Percentiles rank a stretch among this genome's conserved stretches.
These are phyloP conservation scores for Drosophila chauvacae DNA, from an alignment of 1,140 invertebrate species.

Conservation along the genomic window DNA sequence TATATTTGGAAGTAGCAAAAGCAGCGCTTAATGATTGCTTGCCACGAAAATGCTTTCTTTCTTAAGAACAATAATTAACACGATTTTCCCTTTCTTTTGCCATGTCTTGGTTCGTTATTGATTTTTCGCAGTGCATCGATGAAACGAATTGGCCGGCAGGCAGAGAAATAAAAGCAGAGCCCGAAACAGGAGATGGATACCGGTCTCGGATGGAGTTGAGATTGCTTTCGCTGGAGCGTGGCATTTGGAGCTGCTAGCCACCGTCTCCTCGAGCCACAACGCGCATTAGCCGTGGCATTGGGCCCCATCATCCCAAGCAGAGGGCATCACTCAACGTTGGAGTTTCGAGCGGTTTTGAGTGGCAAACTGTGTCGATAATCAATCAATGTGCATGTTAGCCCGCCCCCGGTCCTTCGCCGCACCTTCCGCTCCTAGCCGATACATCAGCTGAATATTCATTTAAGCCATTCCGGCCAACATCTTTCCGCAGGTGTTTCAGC, in stretches of 20 bases:
- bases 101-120: too few species aligned
- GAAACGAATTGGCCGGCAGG: slow-evolving; percentile 6
- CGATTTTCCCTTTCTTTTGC: not conserved
- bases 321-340: slow-evolving; percentile 58
- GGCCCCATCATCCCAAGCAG: slow-evolving; percentile 1
- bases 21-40: not conserved
- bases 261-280: slow-evolving; percentile 12
- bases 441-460: slow-evolving; percentile 34
- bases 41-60: too few species aligned
- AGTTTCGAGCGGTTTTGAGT: slow-evolving; percentile 50
- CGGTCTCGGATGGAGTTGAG: slow-evolving; percentile 10
- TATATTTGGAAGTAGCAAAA: too few species aligned
- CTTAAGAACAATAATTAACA: not conserved
- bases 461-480: slow-evolving; percentile 17
- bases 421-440: not conserved
- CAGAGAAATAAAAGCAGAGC: slow-evolving; percentile 1
- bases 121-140: slow-evolving; percentile 13
- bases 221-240: slow-evolving; percentile 41
- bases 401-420: slow-evolving; percentile 6
- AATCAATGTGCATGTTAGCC: slow-evolving; percentile 54
- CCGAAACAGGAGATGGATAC: slow-evolving; percentile 19
- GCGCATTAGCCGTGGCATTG: slow-evolving; percentile 6
- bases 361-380: slow-evolving; percentile 74
- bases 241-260: slow-evolving; percentile 4
- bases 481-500: slow-evolving; percentile 37